Conservation (phyloP, 2,888 invertebrate species). For the Lordiphosa andalusiaca region DNA sequence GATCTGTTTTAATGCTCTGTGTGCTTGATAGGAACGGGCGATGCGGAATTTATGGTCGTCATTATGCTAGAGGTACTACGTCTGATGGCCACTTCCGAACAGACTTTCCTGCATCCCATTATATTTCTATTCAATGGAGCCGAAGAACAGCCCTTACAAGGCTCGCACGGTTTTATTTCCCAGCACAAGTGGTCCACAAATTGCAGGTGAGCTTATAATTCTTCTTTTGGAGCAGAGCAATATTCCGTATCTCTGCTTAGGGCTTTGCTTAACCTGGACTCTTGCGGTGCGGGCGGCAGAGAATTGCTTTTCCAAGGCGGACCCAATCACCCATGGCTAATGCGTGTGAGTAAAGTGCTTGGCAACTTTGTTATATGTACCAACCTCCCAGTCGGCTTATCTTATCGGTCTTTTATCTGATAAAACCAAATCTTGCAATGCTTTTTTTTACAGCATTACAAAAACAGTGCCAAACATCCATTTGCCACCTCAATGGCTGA, state of each 20-base stretch:
- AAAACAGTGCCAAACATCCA: constrained; percentile 82
- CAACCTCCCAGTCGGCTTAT: background rate
- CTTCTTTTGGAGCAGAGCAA: background rate
- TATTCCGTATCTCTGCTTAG: constrained; percentile 48
- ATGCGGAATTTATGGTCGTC: constrained; percentile 84
- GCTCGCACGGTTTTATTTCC: constrained; percentile 85
- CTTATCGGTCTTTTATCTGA: constrained; percentile 18
- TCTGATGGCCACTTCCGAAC: constrained; percentile 76
- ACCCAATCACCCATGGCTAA: constrained; percentile 86
- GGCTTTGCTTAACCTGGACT: constrained; percentile 93
- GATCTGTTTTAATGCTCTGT: background rate
- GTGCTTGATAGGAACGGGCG: constrained; percentile 81
- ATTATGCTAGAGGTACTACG: constrained; percentile 84
- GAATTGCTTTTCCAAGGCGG: constrained; percentile 94
- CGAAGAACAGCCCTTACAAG: constrained; percentile 85
- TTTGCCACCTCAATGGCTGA: constrained; percentile 82
- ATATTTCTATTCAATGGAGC: constrained; percentile 86
- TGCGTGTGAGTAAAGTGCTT: constrained; percentile 80
- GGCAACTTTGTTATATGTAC: too few species aligned
- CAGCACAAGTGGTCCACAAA: constrained; percentile 90
- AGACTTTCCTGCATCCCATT: constrained; percentile 82
- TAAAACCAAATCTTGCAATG: constrained; percentile 11
- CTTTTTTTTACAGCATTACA: constrained; percentile 78
- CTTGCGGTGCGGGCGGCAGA: constrained; percentile 94
- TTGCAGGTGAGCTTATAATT: constrained; percentile 79